These are phyloP conservation scores for Pandemis heparana DNA, from an alignment of 2,888 invertebrate species.

Conservation along the genomic window DNA sequence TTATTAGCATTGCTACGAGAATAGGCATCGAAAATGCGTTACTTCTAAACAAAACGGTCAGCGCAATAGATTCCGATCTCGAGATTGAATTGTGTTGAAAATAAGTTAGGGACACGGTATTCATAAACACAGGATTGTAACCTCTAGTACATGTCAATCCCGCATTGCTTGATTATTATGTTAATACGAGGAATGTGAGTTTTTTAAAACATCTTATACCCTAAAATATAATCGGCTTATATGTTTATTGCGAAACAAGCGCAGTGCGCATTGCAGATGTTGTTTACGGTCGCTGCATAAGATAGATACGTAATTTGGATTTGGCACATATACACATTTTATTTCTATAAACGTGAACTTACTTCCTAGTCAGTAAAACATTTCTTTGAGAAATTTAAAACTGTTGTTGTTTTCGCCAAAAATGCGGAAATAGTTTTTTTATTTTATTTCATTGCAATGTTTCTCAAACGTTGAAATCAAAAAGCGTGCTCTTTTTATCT, in stretches of 20 bases:
- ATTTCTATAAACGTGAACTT: slow-evolving; percentile 23
- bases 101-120: neutral
- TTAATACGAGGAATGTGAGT: neutral
- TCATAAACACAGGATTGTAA: too few relatives aligned
- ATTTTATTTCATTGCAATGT: neutral
- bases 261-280: slow-evolving; percentile 57
- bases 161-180: too few relatives aligned
- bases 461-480: neutral
- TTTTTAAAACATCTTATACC: neutral
- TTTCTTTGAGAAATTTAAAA: neutral
- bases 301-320: slow-evolving; percentile 48
- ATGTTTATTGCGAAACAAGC: slow-evolving; percentile 12
- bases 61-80: neutral
- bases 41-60: neutral
- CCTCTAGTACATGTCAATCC: too few relatives aligned
- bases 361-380: slow-evolving; percentile 7
- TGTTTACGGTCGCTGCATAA: slow-evolving; percentile 46
- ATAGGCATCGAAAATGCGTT: neutral
- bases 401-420: neutral
- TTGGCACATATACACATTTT: slow-evolving; percentile 50
- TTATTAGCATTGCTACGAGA: neutral
- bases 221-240: slow-evolving; percentile 14
- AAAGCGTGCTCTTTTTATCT: too few relatives aligned
- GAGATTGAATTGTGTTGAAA: neutral
- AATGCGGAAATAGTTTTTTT: neutral